These are phyloP conservation scores for Limnephilus marmoratus DNA, from an alignment of 2,888 invertebrate genomes.

Conservation along the genomic window DNA sequence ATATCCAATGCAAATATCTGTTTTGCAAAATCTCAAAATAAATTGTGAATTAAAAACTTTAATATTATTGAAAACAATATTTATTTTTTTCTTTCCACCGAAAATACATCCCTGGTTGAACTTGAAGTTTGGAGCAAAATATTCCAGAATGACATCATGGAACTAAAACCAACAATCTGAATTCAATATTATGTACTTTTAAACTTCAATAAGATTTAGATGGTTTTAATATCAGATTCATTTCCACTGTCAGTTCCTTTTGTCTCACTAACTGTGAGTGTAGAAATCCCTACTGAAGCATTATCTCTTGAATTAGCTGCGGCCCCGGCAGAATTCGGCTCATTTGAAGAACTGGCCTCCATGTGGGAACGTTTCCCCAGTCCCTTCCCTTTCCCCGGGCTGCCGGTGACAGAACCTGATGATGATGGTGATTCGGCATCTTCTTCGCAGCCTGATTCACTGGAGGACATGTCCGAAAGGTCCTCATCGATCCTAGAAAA, in stretches of 20 bases:
- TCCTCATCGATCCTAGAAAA: conserved; percentile 75
- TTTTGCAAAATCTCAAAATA: background rate
- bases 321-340: background rate
- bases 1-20: background rate
- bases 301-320: background rate
- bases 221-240: conserved; percentile 51
- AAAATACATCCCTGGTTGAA: background rate
- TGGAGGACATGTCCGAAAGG: conserved; percentile 73
- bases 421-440: conserved; percentile 68
- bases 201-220: background rate
- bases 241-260: conserved; percentile 51
- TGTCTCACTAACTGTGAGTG: background rate
- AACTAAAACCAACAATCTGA: too few species aligned
- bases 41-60: background rate
- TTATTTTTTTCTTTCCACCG: background rate
- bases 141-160: too few species aligned
- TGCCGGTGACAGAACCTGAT: background rate
- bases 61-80: background rate
- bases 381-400: conserved; percentile 55
- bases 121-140: too few species aligned
- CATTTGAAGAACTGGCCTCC: background rate
- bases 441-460: conserved; percentile 66
- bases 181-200: background rate
- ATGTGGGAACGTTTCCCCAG: conserved; percentile 52
- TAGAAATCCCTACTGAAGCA: background rate